These are phyloP conservation scores for Drosophila merina DNA, from an alignment of 2,888 invertebrate species.

Conservation along the genomic window DNA sequence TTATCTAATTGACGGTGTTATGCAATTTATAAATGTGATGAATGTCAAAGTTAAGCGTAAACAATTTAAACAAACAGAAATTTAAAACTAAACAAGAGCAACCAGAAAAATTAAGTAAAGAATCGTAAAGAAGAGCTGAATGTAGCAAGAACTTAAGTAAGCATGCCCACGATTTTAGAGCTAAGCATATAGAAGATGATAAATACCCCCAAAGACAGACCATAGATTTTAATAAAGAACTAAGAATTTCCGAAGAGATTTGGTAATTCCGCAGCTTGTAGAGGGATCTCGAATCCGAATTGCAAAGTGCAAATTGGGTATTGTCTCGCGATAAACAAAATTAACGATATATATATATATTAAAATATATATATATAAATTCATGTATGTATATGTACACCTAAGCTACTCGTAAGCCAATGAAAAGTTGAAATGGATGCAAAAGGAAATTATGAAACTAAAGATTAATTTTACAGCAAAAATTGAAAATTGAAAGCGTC, in stretches of 20 bases:
- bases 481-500: slow-evolving; percentile 49
- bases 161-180: slow-evolving; percentile 77
- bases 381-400: slow-evolving; percentile 62
- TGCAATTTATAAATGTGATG: slow-evolving; percentile 79
- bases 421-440: slow-evolving; percentile 65
- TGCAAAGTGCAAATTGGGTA: slow-evolving; percentile 26
- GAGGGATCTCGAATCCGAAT: slow-evolving; percentile 24
- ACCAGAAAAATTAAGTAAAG: slow-evolving; percentile 20
- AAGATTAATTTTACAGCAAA: slow-evolving; percentile 43
- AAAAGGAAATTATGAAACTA: slow-evolving; percentile 62
- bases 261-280: slow-evolving; percentile 60
- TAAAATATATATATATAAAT: slow-evolving; percentile 31
- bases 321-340: slow-evolving; percentile 49
- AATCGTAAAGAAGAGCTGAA: slow-evolving; percentile 67
- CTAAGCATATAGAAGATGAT: slow-evolving; percentile 62
- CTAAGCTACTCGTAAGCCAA: slow-evolving; percentile 72
- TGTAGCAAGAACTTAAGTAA: slow-evolving; percentile 66
- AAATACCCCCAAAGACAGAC: slow-evolving; percentile 41
- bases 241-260: slow-evolving; percentile 34
- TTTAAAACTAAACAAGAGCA: slow-evolving; percentile 20
- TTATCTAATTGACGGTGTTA: slow-evolving; percentile 78
- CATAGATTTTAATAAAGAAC: slow-evolving; percentile 67
- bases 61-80: slow-evolving; percentile 40
- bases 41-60: slow-evolving; percentile 79
- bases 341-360: slow-evolving; percentile 33